A percentile compares a stretch with the other conserved stretches of the same genome.
Evolutionary conservation across 1,140 invertebrate species (phyloP).

Genomic region (Drosophila miranda): DNA sequence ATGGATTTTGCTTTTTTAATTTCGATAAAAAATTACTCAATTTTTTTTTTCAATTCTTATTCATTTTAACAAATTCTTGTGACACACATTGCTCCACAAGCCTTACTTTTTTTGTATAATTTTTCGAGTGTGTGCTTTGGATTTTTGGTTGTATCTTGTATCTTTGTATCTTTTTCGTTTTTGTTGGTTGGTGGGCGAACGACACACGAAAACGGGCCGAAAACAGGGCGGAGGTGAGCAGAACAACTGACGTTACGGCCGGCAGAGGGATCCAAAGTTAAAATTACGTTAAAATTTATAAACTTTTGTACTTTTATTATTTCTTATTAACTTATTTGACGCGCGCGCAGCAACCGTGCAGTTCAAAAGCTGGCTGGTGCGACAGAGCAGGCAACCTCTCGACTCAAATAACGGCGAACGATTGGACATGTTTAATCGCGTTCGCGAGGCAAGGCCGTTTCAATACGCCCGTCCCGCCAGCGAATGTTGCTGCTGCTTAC

Average conservation of each 20-base stretch:
- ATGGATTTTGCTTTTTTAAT: conserved; percentile 32
- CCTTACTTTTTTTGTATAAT: conserved; percentile 36
- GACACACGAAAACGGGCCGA: conserved; percentile 29
- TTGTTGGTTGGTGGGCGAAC: conserved; percentile 15
- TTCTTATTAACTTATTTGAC: no score
- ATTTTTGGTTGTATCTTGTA: conserved; percentile 39
- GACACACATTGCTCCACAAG: conserved; percentile 44
- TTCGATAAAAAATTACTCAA: conserved; percentile 51
- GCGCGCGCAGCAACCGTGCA: no score
- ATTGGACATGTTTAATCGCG: no score
- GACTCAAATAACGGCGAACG: no score
- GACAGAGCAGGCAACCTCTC: no score
- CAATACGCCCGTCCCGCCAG: no score
- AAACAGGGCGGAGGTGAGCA: conserved; percentile 24
- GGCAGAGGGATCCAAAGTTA: no score
- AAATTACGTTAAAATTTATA: no score
- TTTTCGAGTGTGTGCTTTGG: conserved; percentile 28
- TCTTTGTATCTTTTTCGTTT: conserved; percentile 35
- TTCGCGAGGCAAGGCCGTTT: no score
- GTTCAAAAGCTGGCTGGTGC: no score
- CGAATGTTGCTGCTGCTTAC: no score
- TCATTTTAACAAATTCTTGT: conserved; percentile 51
- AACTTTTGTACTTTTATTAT: no score
- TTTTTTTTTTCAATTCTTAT: conserved; percentile 54
- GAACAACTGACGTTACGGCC: background rate